Evolutionary conservation across 2,888 invertebrate genomes (phyloP), one percentile per base, ranked within the genome.

Genomic region (Aporophyla nigra): DNA sequence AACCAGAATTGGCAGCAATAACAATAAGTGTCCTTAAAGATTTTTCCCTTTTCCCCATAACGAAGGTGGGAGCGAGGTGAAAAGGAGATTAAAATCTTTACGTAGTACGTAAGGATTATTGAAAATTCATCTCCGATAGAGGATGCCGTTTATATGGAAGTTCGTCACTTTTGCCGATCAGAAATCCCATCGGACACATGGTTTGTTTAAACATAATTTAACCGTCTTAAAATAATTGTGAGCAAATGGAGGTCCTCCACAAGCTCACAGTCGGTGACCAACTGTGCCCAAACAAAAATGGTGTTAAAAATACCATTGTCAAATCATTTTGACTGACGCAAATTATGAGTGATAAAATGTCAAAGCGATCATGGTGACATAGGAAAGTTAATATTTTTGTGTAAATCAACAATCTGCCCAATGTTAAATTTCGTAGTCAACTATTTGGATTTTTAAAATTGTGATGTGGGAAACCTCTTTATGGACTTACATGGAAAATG

Each of bases 391-490:
- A 66, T 80, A 86, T 76, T 83, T 86, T 87, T 75, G 80, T 87
- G 79, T 87, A 86, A 87, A 86, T 76, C 65, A 84, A 81, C 80
- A 87, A 86, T 85, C 83, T 73, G 74, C 83, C 90, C 88, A 88
- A 93, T 91, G 91, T 80, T 83, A 85, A 86, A 89, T 86, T 87
- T 86, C 74, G 56, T 78, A 83, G 62, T 76, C 19, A 80, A 72
- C 68, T 67, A 68, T 83, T 72, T 81, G 71, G 63, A 82, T 66
- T 75, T 65, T 65, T 86, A 87, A 86, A 80, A 78, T 87, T 92
- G 93, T 91, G 66, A 94, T 94, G 94, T 93, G 90, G 92, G 88
- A 87, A 71, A 87, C 81, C 82, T 86, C 88, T 74, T 24, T 93
- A 82, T 89, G 90, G 91, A 85, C 69, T 74, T 93, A 91, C 83